Conservation (phyloP, 1,140 invertebrate species). For the Ganaspis sp. region DNA sequence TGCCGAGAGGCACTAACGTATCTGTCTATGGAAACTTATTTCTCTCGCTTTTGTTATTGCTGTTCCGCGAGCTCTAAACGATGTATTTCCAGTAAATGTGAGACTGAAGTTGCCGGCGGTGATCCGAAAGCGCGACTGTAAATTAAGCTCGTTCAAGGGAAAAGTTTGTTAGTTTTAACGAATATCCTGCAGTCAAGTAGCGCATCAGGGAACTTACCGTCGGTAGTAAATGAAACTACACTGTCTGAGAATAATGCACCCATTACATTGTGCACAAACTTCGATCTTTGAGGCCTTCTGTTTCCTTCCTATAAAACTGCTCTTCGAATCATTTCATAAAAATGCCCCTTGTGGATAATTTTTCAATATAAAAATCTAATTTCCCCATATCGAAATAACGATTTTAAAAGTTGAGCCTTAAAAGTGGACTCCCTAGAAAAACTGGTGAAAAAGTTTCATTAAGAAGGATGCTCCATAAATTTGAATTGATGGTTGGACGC, state of each 20-base stretch:
- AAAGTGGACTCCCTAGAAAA: not conserved
- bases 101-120: not conserved
- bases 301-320: not conserved
- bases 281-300: not conserved
- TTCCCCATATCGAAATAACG: too few species aligned
- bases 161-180: constrained; percentile 21
- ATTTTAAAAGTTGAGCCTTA: not conserved
- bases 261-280: not conserved
- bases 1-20: not conserved
- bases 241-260: not conserved
- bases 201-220: not conserved
- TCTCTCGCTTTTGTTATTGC: not conserved
- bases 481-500: not conserved
- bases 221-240: constrained; percentile 5
- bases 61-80: not conserved
- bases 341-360: too few species aligned
- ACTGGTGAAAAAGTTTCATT: not conserved
- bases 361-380: too few species aligned
- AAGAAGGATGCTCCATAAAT: constrained; percentile 1
- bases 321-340: not conserved
- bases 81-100: not conserved
- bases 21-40: not conserved
- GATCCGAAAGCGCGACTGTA: constrained; percentile 18
- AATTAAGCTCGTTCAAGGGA: constrained; percentile 27
- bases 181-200: not conserved